Base-by-base conservation (phyloP, 2,113 vertebrate genomes). In the Rafetus swinhoei region DNA sequence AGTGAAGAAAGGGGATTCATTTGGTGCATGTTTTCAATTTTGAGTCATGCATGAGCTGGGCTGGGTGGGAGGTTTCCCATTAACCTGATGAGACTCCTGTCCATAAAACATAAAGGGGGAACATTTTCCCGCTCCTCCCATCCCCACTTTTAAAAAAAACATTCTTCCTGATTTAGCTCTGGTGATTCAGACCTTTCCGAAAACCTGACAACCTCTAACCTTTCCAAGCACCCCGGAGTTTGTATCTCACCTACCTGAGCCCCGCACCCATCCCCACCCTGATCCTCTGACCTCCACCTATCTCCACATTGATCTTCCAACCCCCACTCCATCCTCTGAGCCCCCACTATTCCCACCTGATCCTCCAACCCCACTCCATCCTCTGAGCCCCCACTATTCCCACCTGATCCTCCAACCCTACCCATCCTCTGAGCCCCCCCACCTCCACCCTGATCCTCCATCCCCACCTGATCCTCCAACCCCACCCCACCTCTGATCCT, bases 391-490 rank as follows among this genome's bases (percentile, higher is more conserved):
- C 79, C 45, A 1, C 15, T 0, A 3, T 12, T 16, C 54, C 24
- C 25, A 18, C 9, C 3, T 45, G 1, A 29, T 60, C 25, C 59
- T 5, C 59, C 13, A 1, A 60, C 39, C 39, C 39, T 5, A 5
- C 39, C 39, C 59, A 55, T 55, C 54, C 54, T 7, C 5, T 55
- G 16, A 50, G 10, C 8, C 9, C 60, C 52, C 6, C 1, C 2
- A 1, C 32, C 24, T 45, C 39, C 39, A 45, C 39, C 39, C 39
- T 45, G 5, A 45, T 15, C 24, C 16, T 8, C n/a, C 19, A 9
- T 15, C 32, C 1, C 21, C 16, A 7, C 11, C 52, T 2, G 3
- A 18, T 50, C 4, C 50, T 32, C 54, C 18, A 1, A 50, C 3
- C 45, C 53, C 24, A 12, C 54, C 39, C 18, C 12, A 54, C 22